Evolutionary conservation across 1,140 invertebrate genomes (phyloP).

Genomic region (Drosophila ficusphila): DNA sequence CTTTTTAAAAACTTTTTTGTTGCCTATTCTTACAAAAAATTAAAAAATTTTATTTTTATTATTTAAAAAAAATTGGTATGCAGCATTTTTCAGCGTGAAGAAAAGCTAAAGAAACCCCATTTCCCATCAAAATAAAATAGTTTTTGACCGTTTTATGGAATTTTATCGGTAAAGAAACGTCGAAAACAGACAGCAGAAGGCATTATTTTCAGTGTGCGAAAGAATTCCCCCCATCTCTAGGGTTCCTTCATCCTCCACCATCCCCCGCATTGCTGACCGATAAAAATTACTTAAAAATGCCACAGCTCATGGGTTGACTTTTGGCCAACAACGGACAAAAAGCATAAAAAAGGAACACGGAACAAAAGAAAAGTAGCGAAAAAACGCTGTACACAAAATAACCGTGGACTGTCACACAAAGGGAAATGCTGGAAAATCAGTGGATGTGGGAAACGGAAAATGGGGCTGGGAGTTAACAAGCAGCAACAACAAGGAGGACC

Average conservation of each 20-base stretch:
- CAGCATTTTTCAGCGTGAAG: no score
- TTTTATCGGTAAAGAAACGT: no score
- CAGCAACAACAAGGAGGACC: slow-evolving; percentile 7
- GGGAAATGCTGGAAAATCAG: slow-evolving; percentile 18
- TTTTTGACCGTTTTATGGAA: no score
- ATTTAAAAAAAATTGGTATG: no score
- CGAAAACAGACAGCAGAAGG: no score
- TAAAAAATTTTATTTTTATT: no score
- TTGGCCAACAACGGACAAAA: slow-evolving; percentile 74
- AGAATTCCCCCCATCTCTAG: neutral
- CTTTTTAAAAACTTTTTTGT: no score
- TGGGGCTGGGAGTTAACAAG: slow-evolving; percentile 7
- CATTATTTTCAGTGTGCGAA: neutral
- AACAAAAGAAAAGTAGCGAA: slow-evolving; percentile 23
- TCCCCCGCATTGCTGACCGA: slow-evolving; percentile 51
- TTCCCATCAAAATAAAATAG: no score
- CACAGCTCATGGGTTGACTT: slow-evolving; percentile 83
- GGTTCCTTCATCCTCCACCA: neutral
- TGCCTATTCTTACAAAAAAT: no score
- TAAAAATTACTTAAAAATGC: slow-evolving; percentile 84
- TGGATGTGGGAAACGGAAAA: neutral
- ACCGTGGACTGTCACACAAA: slow-evolving; percentile 54
- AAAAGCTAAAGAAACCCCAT: no score
- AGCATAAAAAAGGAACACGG: slow-evolving; percentile 9
- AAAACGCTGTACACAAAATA: slow-evolving; percentile 41